phyloP scores from a whole-genome alignment of 2,797 vertebrate species.

The Scleropages formosus region DNA sequence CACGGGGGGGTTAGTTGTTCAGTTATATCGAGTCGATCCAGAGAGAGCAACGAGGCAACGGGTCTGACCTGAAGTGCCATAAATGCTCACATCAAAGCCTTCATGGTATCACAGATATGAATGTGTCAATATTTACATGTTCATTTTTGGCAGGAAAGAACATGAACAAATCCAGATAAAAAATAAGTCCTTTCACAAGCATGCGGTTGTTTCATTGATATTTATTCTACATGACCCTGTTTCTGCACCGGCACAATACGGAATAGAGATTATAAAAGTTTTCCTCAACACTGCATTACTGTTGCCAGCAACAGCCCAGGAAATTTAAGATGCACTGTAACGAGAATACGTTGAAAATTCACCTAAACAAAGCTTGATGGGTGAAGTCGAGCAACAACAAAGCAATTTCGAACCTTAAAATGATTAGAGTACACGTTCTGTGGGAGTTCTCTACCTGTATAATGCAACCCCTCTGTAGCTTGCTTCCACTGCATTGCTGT shows the following conservation, averaged over 20 bases:
- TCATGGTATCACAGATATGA: not conserved
- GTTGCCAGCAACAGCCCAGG: slow-evolving; percentile 37
- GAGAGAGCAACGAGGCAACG: too few relatives aligned
- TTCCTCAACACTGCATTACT: slow-evolving; percentile 21
- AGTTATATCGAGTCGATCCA: too few relatives aligned
- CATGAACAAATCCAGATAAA: slow-evolving; percentile 20
- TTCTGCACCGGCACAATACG: slow-evolving; percentile 21
- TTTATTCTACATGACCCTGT: slow-evolving; percentile 37
- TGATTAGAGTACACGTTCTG: not conserved
- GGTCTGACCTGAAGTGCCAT: not conserved
- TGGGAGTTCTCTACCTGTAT: not conserved
- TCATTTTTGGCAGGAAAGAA: not conserved
- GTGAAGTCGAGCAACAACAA: not conserved
- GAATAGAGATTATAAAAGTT: slow-evolving; percentile 28
- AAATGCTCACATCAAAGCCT: not conserved
- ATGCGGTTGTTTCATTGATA: slow-evolving; percentile 22
- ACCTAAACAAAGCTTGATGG: not conserved
- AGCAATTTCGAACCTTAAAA: not conserved
- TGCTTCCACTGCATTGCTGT: slow-evolving; percentile 50
- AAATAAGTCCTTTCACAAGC: slow-evolving; percentile 24
- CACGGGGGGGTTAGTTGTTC: too few relatives aligned
- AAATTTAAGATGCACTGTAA: not conserved
- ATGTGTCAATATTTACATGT: slow-evolving; percentile 18
- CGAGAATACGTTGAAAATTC: slow-evolving; percentile 10
- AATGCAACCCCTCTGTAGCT: slow-evolving; percentile 33